Evolutionary conservation across 2,113 vertebrate genomes (phyloP), one percentile per base, ranked within the genome.

Genomic region (Raphicerus campestris): DNA sequence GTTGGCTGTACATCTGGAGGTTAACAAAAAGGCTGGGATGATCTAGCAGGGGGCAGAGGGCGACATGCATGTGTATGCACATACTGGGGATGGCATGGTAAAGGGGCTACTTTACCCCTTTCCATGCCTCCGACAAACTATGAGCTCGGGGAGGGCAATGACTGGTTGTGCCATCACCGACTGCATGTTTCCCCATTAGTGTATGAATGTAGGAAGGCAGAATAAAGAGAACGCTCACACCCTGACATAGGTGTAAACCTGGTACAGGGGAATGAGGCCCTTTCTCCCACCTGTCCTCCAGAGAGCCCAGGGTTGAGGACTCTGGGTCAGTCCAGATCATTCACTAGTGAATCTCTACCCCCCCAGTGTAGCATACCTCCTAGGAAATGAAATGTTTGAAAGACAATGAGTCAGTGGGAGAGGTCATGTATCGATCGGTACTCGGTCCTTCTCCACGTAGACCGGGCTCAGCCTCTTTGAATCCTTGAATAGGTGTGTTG

Each of bases 401-500:
- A 86, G 28, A 84, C 39, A 19, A 63, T 63, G 47, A 39, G 45
- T 80, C 78, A n/a, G 39, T 75, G 49, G 75, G 58, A 61, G 63
- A 81, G 22, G 47, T 28, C 39, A 89, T 19, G 6, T 15, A n/a
- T 22, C 55, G 19, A n/a, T 22, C 55, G 19, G 87, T 85, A 61
- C 58, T 60, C 19, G 4, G 84, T 80, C 80, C 82, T 97, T 96
- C 93, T 49, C 82, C 10, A 58, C 45, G 98, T 19, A 97, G 98
- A 97, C 82, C 93, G 94, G 51, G 82, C 97, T 98, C 97, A 58
- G 91, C 97, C 95, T 98, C 98, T 98, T 97, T 96, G 96, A 97
- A 97, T 97, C 96, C 97, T 97, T 98, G 97, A 96, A 97, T 91
- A 98, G 98, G 98, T 98, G 96, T 98, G 98, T 98, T 97, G 98